Evolutionary conservation across 1,140 invertebrate species (phyloP), one percentile per base, ranked within the genome.

Genomic region (Atta texana): DNA sequence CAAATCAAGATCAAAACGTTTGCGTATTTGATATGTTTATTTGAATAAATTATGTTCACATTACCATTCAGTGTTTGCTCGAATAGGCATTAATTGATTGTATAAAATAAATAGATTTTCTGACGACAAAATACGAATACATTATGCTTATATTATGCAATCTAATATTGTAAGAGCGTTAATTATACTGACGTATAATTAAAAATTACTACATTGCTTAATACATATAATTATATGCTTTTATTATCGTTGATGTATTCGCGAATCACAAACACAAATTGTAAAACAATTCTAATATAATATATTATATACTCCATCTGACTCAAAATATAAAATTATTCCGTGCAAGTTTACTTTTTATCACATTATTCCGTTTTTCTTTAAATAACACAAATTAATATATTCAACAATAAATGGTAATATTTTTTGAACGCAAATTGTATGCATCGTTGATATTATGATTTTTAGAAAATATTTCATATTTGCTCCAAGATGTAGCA

Each of bases 391-490:
- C 18, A 31, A 64, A 59, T 44, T 2, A n/a, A 80, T 69, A 34
- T 69, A 55, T 34, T 57, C 21, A 34, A 44, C n/a, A 24, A 44
- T 31, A 14, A 8, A 69, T 44, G 4, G 10, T 49, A 44, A 80
- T 55, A 3, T 68, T 53, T 24, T 68, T 21, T 6, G 12, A 69
- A 51, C n/a, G 63, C 21, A 53, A 80, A 80, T 55, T 80, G 49
- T 81, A 21, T 44, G 24, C 34, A 39, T 80, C 3, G n/a, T 49
- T 34, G 28, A 3, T 28, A 44, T 4, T 10, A 21, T 1, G 12
- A 1, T 71, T 69, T 81, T 21, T 31, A 68, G n/a, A 55, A n/a
- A 68, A 80, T 5, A 55, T n/a, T 71, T 71, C 16, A 71, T 81
- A 80, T 71, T 81, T 81, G 31, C 49, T 39, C 24, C 21, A 39